Evolutionary conservation across 2,113 vertebrate genomes (phyloP).

Genomic region (Sturnus vulgaris): DNA sequence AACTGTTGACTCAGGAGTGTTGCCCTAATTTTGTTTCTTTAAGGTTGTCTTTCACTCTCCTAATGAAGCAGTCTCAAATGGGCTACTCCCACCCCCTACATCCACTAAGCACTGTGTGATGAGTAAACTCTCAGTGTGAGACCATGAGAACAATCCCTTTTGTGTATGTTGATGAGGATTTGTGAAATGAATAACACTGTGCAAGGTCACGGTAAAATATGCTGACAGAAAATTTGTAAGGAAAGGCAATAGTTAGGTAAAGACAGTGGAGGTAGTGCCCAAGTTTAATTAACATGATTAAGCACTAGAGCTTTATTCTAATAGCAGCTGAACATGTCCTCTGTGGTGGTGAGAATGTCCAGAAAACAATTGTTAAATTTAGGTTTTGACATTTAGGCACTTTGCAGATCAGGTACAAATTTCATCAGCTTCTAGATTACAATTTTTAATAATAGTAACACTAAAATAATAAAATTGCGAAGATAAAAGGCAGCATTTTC

Average conservation of each 20-base stretch:
- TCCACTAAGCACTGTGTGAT: background rate
- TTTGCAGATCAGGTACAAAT: background rate
- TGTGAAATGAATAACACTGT: background rate
- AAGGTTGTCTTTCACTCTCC: conserved; percentile 26
- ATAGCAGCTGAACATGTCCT: background rate
- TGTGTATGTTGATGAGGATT: conserved; percentile 7
- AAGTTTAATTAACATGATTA: background rate
- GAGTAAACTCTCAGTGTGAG: conserved; percentile 49
- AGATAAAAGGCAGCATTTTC: background rate
- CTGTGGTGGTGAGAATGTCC: background rate
- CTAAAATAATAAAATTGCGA: background rate
- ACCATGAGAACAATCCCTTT: conserved; percentile 29
- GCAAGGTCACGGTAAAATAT: background rate
- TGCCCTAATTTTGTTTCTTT: conserved; percentile 45
- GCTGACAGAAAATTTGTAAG: background rate
- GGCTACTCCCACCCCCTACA: background rate
- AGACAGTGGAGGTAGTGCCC: background rate
- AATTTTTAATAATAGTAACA: background rate
- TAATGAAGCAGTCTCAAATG: conserved; percentile 44
- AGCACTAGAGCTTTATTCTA: background rate
- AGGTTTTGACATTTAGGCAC: background rate
- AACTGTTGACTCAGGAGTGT: conserved; percentile 50
- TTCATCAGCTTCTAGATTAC: background rate
- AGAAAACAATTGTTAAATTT: background rate
- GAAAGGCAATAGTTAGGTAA: background rate